These are phyloP conservation scores for Eleutherodactylus coqui DNA, from an alignment of 2,797 vertebrate species.

Conservation along the genomic window DNA sequence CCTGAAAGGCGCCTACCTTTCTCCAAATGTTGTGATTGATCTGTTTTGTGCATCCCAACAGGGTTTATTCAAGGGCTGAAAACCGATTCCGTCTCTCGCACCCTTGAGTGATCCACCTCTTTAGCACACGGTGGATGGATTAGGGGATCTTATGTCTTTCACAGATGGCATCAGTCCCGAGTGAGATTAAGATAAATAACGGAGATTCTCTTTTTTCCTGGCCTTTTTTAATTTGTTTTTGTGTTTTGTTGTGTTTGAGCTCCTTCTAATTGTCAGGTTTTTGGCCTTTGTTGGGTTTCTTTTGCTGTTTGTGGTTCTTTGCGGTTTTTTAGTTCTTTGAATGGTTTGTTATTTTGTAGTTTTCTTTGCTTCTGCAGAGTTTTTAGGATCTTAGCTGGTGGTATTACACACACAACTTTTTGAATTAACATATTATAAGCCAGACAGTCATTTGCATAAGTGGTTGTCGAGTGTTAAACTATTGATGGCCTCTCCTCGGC, in stretches of 20 bases:
- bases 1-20: constrained; percentile 58
- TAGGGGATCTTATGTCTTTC: constrained; percentile 50
- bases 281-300: not conserved
- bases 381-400: not conserved
- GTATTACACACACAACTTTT: not conserved
- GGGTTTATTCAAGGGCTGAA: constrained; percentile 60
- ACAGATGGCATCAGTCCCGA: constrained; percentile 48
- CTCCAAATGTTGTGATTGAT: constrained; percentile 58
- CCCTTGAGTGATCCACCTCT: constrained; percentile 57
- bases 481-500: too few relatives aligned
- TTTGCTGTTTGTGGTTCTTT: not conserved
- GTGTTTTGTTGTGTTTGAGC: not conserved
- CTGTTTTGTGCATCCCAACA: constrained; percentile 60
- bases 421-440: too few relatives aligned
- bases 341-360: not conserved
- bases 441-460: too few relatives aligned
- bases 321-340: not conserved
- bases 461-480: too few relatives aligned
- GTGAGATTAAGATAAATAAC: constrained; percentile 14
- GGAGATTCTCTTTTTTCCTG: not conserved
- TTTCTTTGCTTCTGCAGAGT: not conserved
- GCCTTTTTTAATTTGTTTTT: not conserved
- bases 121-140: constrained; percentile 57
- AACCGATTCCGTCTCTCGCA: constrained; percentile 34
- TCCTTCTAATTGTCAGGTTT: not conserved